phyloP scores from a whole-genome alignment of 2,113 vertebrate species.

The Amblyornis subalaris region DNA sequence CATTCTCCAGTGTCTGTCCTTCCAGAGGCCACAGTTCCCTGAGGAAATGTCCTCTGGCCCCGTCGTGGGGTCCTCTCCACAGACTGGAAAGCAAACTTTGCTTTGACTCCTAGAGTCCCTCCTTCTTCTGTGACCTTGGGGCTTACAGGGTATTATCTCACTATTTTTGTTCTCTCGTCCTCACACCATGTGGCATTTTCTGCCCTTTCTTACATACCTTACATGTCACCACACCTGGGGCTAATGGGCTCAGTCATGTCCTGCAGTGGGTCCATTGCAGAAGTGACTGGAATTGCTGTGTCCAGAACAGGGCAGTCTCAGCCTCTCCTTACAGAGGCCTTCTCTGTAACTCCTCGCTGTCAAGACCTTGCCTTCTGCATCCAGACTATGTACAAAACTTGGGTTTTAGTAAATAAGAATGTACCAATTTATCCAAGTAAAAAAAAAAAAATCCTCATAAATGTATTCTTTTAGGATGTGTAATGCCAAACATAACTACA shows the following conservation, averaged over 20 bases:
- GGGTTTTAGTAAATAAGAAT: not conserved
- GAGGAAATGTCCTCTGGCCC: not conserved
- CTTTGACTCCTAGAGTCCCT: not conserved
- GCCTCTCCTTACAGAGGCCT: not conserved
- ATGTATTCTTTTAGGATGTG: not conserved
- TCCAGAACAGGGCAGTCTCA: not conserved
- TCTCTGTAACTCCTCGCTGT: not conserved
- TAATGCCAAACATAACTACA: not conserved
- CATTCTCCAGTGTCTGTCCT: not conserved
- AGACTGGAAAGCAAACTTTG: not conserved
- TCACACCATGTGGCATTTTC: not conserved
- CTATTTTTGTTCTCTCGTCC: not conserved
- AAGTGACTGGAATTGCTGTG: not conserved
- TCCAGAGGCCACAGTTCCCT: not conserved
- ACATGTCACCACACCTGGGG: accelerated
- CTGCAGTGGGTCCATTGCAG: not conserved
- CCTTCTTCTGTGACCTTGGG: not conserved
- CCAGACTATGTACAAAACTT: not conserved
- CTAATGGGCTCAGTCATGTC: not conserved
- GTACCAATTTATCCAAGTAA: not conserved
- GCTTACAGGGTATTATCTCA: not conserved
- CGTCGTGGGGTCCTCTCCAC: not conserved
- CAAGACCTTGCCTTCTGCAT: not conserved
- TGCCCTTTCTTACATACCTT: not conserved
- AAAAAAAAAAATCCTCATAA: not conserved